Percentiles rank a stretch among this genome's conserved stretches.
Evolutionary conservation across 2,113 vertebrate genomes (phyloP).

Genomic region (Antigone vipio): DNA sequence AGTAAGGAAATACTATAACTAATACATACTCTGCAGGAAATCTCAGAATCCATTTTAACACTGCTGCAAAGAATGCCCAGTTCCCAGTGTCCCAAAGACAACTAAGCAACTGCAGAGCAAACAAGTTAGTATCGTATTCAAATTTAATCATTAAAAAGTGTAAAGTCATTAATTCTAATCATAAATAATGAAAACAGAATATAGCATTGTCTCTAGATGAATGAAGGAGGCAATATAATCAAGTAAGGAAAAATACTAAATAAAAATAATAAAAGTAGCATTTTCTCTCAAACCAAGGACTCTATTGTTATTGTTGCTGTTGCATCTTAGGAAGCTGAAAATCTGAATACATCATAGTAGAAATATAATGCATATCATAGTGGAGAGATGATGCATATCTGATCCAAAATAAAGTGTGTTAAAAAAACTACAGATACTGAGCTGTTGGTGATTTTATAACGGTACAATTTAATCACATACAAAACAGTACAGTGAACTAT

Average conservation of each 20-base stretch:
- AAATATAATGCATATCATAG: neutral
- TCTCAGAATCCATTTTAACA: neutral
- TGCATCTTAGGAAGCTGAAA: neutral
- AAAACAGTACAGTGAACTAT: neutral
- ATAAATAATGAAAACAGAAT: neutral
- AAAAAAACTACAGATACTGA: neutral
- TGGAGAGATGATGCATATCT: neutral
- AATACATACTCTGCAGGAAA: neutral
- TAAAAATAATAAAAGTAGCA: neutral
- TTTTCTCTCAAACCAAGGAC: neutral
- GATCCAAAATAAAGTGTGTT: neutral
- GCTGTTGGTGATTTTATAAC: neutral
- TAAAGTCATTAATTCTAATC: neutral
- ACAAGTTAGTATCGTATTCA: neutral
- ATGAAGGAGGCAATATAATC: neutral
- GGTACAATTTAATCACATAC: constrained; percentile 3
- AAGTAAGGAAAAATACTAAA: neutral
- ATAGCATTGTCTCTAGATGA: neutral
- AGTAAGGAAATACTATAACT: neutral
- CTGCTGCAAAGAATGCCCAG: neutral
- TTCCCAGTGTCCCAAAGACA: neutral
- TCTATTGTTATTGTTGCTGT: neutral
- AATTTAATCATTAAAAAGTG: neutral
- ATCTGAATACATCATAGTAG: neutral
- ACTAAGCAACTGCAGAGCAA: neutral